These are phyloP conservation scores for Pocillopora damicornis DNA, from an alignment of 64 coral and sea anemone species.

Conservation along the genomic window DNA sequence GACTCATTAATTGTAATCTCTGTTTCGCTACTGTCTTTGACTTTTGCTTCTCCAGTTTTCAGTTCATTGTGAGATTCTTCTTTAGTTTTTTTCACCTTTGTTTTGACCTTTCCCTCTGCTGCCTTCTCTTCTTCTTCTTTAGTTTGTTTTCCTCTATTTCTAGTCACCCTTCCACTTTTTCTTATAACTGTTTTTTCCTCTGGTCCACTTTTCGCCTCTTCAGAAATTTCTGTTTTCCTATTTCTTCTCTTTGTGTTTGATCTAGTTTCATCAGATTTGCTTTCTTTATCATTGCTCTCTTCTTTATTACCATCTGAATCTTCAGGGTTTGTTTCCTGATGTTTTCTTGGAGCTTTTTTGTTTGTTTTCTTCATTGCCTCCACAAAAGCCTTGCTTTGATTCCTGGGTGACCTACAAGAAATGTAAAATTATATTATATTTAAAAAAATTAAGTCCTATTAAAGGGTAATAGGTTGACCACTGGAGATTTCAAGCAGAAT, in stretches of 20 bases:
- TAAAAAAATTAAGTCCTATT: no score
- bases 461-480: no score
- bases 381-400: conserved; percentile 48
- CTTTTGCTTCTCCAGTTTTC: conserved; percentile 24
- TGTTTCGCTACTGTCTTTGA: neutral
- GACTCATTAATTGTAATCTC: neutral
- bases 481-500: no score
- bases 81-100: conserved; percentile 19
- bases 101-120: neutral
- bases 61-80: neutral
- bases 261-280: neutral
- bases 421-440: no score
- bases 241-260: neutral
- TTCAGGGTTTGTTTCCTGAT: conserved; percentile 28
- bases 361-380: conserved; percentile 9
- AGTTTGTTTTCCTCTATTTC: conserved; percentile 36
- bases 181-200: conserved; percentile 15
- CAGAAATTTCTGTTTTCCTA: neutral
- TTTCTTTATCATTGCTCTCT: neutral
- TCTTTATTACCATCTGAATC: conserved; percentile 15
- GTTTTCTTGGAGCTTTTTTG: conserved; percentile 1
- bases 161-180: conserved; percentile 14
- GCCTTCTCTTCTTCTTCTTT: conserved; percentile 11
- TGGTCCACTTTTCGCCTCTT: conserved; percentile 14
- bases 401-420: conserved; percentile 58